phyloP scores from a whole-genome alignment of 2,113 vertebrate genomes.

The Aspidoscelis tigris region DNA sequence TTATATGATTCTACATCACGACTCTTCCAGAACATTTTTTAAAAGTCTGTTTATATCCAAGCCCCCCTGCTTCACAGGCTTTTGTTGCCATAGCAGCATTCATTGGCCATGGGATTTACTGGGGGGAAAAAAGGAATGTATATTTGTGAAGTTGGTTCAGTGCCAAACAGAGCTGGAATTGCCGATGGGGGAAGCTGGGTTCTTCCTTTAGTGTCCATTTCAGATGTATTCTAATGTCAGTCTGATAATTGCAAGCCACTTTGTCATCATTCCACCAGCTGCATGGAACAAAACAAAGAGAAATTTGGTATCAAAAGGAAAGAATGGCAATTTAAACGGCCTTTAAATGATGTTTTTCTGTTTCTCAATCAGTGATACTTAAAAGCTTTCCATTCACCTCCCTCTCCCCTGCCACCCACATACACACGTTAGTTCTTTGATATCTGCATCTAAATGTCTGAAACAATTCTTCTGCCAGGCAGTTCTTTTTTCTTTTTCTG shows the following conservation, averaged over 20 bases:
- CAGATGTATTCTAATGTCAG: slow-evolving; percentile 77
- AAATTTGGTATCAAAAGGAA: slow-evolving; percentile 76
- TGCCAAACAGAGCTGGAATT: slow-evolving; percentile 76
- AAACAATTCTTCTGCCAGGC: slow-evolving; percentile 56
- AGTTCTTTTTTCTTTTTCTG: slow-evolving; percentile 26
- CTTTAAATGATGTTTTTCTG: slow-evolving; percentile 82
- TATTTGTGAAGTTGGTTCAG: slow-evolving; percentile 72
- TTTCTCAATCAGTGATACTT: slow-evolving; percentile 77
- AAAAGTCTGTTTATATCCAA: slow-evolving; percentile 63
- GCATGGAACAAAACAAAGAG: slow-evolving; percentile 78
- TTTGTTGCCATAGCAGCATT: slow-evolving; percentile 73
- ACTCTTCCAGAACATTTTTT: slow-evolving; percentile 62
- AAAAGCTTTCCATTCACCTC: slow-evolving; percentile 75
- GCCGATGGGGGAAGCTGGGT: slow-evolving; percentile 70
- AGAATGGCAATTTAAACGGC: slow-evolving; percentile 77
- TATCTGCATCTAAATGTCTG: slow-evolving; percentile 63
- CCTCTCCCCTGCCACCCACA: slow-evolving; percentile 20
- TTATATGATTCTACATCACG: slow-evolving; percentile 48
- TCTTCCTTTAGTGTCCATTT: slow-evolving; percentile 82
- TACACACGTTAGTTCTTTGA: slow-evolving; percentile 59
- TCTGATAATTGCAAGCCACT: slow-evolving; percentile 77
- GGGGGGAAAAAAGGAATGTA: slow-evolving; percentile 36
- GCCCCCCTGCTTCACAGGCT: slow-evolving; percentile 46
- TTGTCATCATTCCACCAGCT: slow-evolving; percentile 78
- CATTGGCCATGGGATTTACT: slow-evolving; percentile 67